Conservation (phyloP, 2,797 vertebrate species). For the Ctenopoma multispine region DNA sequence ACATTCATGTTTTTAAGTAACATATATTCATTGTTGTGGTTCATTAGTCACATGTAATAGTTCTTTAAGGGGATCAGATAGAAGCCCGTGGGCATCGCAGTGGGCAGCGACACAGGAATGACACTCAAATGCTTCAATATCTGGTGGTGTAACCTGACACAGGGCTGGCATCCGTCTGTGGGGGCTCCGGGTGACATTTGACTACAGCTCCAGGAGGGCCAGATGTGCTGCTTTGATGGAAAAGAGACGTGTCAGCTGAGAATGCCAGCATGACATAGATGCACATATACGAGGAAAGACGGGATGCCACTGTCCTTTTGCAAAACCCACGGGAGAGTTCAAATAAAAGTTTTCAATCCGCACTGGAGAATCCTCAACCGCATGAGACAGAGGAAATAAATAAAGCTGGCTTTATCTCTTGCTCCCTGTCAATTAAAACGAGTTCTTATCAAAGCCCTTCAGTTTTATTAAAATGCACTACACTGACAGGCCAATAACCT, state of each 20-base stretch:
- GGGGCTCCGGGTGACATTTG: slow-evolving; percentile 76
- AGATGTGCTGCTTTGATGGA: slow-evolving; percentile 73
- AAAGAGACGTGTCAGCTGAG: slow-evolving; percentile 72
- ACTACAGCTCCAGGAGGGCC: slow-evolving; percentile 74
- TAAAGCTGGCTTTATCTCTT: slow-evolving; percentile 66
- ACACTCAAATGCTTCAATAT: slow-evolving; percentile 53
- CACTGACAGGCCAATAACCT: slow-evolving; percentile 75
- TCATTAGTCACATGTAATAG: no score
- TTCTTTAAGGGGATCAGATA: neutral
- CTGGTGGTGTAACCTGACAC: slow-evolving; percentile 53
- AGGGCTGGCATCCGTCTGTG: slow-evolving; percentile 46
- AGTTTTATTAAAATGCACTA: slow-evolving; percentile 79
- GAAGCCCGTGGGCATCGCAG: slow-evolving; percentile 43
- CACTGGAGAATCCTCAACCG: no score
- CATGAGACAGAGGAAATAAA: slow-evolving; percentile 64
- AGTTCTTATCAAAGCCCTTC: slow-evolving; percentile 71
- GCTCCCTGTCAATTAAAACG: slow-evolving; percentile 67
- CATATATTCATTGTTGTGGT: no score
- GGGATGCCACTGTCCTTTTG: slow-evolving; percentile 24
- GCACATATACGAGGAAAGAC: slow-evolving; percentile 38
- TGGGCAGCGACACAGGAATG: slow-evolving; percentile 47
- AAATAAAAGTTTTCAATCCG: no score
- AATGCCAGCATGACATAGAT: slow-evolving; percentile 54
- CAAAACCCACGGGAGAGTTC: slow-evolving; percentile 20
- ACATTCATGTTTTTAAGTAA: no score